These are phyloP conservation scores for Pachyrhynchus sulphureomaculatus DNA, from an alignment of 1,140 invertebrate genomes.

Conservation along the genomic window DNA sequence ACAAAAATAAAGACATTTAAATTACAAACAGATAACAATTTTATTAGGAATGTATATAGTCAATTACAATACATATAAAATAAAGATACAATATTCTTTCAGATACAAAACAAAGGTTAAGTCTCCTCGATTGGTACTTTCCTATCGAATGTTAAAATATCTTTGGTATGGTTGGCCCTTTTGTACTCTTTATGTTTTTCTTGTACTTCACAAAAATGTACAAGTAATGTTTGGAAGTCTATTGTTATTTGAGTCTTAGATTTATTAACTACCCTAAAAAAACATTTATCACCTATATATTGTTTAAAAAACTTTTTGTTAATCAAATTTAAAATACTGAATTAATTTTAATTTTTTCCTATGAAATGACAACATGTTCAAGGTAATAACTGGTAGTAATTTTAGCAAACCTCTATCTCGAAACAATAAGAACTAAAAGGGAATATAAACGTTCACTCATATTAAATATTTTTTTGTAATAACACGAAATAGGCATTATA, in stretches of 20 bases:
- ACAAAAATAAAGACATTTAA: too few species aligned
- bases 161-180: conserved; percentile 41
- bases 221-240: conserved; percentile 62
- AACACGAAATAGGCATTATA: too few species aligned
- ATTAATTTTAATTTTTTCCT: too few species aligned
- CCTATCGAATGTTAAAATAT: conserved; percentile 30
- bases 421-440: too few species aligned
- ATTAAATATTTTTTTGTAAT: too few species aligned
- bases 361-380: too few species aligned
- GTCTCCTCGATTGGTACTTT: conserved; percentile 12
- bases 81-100: conserved; percentile 12
- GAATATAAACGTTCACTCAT: too few species aligned
- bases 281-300: neutral
- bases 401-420: too few species aligned
- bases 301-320: too few species aligned
- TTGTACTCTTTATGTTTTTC: conserved; percentile 64
- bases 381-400: too few species aligned
- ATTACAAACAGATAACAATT: conserved; percentile 1
- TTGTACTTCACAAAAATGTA: conserved; percentile 67
- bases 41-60: conserved; percentile 10
- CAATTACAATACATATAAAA: neutral
- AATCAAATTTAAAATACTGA: too few species aligned
- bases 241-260: conserved; percentile 45
- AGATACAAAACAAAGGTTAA: neutral
- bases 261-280: neutral